Evolutionary conservation across 2,888 invertebrate genomes (phyloP), one percentile per base, ranked within the genome.

Genomic region (Melolontha melolontha): DNA sequence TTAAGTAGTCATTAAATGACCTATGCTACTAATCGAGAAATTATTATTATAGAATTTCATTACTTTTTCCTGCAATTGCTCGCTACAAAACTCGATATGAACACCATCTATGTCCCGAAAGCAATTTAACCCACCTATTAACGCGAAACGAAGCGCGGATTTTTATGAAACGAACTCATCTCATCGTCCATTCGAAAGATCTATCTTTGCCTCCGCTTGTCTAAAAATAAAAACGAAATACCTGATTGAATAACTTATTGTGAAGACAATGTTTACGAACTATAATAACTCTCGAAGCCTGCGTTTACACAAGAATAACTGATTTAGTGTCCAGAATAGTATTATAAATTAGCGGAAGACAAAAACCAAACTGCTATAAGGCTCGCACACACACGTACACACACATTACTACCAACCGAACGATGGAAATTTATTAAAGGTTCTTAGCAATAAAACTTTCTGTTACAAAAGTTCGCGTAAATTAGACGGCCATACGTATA

Each of bases 281-380:
- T 17, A 17, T 55, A 55, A 55, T 22, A 34, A 40, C 55, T 55
- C 17, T 16, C 16, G 11, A 16, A 41, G 11, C 14, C 55, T 40
- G 22, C n/a, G 17, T 41, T 55, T 22, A 16, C 40, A 16, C 41
- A 16, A 40, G 40, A 40, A 22, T 41, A 40, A 55, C 55, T 40
- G 41, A 55, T 55, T 40, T 55, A 55, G 34, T 17, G 41, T 55
- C 17, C 55, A 22, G 55, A 51, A 51, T 51, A 40, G 55, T 16
- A 16, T 55, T 55, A 55, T 55, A 55, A 55, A 55, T 55, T 55
- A 55, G 40, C 22, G 55, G 55, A 40, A 41, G 55, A 55, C 55
- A 55, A 55, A 41, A 55, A 55, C 55, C 55, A 55, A 55, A 55
- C 41, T 16, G 55, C 55, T 55, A 40, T 6, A 29, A 40, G 40